These are phyloP conservation scores for Bombylius major DNA, from an alignment of 2,888 invertebrate genomes.

Conservation along the genomic window DNA sequence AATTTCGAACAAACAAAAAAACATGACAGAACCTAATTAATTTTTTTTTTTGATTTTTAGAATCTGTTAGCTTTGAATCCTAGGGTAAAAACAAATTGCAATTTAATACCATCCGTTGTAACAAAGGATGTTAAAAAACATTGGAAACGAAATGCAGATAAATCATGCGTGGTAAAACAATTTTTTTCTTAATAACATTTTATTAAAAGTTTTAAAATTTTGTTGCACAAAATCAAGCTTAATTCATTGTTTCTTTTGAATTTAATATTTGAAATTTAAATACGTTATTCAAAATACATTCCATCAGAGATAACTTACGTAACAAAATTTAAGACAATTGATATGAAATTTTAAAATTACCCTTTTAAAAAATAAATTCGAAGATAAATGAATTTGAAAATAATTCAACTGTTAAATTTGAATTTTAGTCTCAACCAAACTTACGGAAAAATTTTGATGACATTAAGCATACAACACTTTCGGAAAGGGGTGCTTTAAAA, in stretches of 20 bases:
- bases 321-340: no score
- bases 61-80: slow-evolving; percentile 80
- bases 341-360: no score
- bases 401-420: not conserved
- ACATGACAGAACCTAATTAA: no score
- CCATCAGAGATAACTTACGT: no score
- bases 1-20: no score
- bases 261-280: no score
- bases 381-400: not conserved
- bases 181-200: not conserved
- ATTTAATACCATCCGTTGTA: slow-evolving; percentile 64
- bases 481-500: slow-evolving; percentile 83
- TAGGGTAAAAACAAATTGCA: slow-evolving; percentile 59
- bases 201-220: no score
- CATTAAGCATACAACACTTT: slow-evolving; percentile 92
- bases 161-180: slow-evolving; percentile 58
- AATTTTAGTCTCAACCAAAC: slow-evolving; percentile 48
- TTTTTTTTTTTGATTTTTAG: slow-evolving; percentile 42
- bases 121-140: slow-evolving; percentile 83
- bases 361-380: not conserved
- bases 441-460: slow-evolving; percentile 86
- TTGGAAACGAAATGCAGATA: slow-evolving; percentile 89
- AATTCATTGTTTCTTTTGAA: not conserved
- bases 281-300: no score
- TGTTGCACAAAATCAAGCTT: no score